Base-by-base conservation (phyloP, 2,797 vertebrate genomes). In the Distichodus sexfasciatus region DNA sequence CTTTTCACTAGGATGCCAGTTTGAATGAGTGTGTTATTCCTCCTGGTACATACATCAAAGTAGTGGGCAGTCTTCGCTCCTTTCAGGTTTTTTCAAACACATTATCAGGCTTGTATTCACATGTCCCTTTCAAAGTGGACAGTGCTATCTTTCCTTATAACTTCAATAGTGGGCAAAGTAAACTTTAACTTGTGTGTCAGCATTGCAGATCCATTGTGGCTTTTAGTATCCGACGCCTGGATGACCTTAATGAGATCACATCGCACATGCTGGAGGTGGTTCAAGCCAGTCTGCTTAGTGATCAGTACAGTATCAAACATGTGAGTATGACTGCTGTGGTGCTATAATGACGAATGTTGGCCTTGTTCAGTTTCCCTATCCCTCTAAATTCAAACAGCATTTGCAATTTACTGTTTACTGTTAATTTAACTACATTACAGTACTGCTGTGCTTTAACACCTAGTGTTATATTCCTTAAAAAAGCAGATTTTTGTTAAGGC, bases 161-260 rank as follows among this genome's bases (percentile, higher is more conserved):
- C 19, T 7, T 14, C 84, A 57, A 24, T 77, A 68, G 78, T 81
- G 0, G 26, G 47, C 33, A 14, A 28, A 19, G 14, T 46, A 0
- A 0, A 1, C 1, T 6, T 15, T 64, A 28, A 29, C 2, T 53
- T 14, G 15, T 47, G 28, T 86, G 77, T 88, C 78, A 99, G 96
- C 95, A 93, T 79, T 94, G 94, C 81, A 92, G 92, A 64, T 96
- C 94, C 51, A 80, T 99, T 46, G 95, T 99, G 26, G 96, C 95
- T 0, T 98, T 98, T 85, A 92, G 92, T 24, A 88, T 98, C 51
- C 87, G 91, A 62, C 89, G 92, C 5, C 80, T 98, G 71, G 94
- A 96, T 79, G 94, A 98, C 29, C 94, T 96, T 92, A 98, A 99
- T 59, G 95, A 98, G 80, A 92, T 99, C 62, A 97, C 94, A 0